These are phyloP conservation scores for Polia nebulosa DNA, from an alignment of 2,888 invertebrate genomes.

Conservation along the genomic window DNA sequence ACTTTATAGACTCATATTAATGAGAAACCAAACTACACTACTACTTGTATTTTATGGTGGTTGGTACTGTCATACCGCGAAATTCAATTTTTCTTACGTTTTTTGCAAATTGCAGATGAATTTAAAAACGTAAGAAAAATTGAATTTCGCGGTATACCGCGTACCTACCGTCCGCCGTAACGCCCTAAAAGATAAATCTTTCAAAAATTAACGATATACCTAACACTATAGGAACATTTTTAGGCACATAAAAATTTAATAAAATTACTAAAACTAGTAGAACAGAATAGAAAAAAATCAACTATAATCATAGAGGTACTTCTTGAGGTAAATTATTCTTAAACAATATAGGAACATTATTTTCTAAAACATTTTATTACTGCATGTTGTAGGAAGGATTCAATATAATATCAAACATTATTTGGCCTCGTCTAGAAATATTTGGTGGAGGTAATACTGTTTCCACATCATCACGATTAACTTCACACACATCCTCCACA, in stretches of 20 bases:
- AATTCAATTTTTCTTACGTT: too few species aligned
- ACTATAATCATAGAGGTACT: background rate
- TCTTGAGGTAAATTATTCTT: background rate
- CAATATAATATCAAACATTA: too few species aligned
- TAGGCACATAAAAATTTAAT: background rate
- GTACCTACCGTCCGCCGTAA: too few species aligned
- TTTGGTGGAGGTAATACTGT: slow-evolving; percentile 52
- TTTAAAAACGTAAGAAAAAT: too few species aligned
- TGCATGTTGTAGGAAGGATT: background rate
- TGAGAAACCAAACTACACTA: too few species aligned
- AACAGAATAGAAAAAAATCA: background rate
- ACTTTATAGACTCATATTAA: too few species aligned
- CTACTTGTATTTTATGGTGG: too few species aligned
- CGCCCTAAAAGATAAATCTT: too few species aligned
- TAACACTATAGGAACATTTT: background rate
- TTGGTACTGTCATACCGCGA: too few species aligned
- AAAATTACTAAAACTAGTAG: background rate
- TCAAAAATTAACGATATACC: too few species aligned
- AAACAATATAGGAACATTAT: background rate
- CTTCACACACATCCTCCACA: slow-evolving; percentile 52
- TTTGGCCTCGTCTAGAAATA: slow-evolving; percentile 3
- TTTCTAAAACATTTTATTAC: background rate
- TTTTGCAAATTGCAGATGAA: too few species aligned
- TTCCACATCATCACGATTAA: slow-evolving; percentile 52
- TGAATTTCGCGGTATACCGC: too few species aligned